Evolutionary conservation across 2,888 invertebrate species (phyloP).

Genomic region (Melanchra persicariae): DNA sequence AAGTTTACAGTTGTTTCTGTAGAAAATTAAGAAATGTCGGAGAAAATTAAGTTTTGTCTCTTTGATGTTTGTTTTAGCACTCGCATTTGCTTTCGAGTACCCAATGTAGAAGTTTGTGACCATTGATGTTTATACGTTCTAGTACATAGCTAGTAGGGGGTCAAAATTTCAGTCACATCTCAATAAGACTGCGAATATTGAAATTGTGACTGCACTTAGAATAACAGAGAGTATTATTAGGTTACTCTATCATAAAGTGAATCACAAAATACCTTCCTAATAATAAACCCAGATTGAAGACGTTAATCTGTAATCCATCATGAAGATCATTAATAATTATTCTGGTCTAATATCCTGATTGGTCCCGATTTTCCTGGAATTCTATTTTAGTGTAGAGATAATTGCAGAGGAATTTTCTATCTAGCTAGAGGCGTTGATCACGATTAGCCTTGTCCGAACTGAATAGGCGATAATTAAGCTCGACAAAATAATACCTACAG

Average conservation of each 20-base stretch:
- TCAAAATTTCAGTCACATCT: no score
- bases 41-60: conserved; percentile 21
- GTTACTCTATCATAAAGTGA: no score
- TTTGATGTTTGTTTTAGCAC: conserved; percentile 15
- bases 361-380: neutral
- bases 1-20: conserved; percentile 26
- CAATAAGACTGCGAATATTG: no score
- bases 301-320: neutral
- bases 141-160: no score
- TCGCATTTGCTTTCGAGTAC: neutral
- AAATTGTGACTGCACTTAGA: no score
- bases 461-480: conserved; percentile 31
- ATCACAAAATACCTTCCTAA: neutral
- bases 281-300: neutral
- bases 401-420: conserved; percentile 23
- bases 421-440: conserved; percentile 30
- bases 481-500: neutral
- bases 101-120: neutral
- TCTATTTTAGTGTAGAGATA: neutral
- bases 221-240: no score
- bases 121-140: neutral
- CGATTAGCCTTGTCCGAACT: conserved; percentile 17
- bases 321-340: neutral
- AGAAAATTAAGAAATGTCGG: neutral
- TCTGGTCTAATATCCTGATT: neutral